Evolutionary conservation across 2,113 vertebrate species (phyloP).

Genomic region (Mormyrus iriodes): DNA sequence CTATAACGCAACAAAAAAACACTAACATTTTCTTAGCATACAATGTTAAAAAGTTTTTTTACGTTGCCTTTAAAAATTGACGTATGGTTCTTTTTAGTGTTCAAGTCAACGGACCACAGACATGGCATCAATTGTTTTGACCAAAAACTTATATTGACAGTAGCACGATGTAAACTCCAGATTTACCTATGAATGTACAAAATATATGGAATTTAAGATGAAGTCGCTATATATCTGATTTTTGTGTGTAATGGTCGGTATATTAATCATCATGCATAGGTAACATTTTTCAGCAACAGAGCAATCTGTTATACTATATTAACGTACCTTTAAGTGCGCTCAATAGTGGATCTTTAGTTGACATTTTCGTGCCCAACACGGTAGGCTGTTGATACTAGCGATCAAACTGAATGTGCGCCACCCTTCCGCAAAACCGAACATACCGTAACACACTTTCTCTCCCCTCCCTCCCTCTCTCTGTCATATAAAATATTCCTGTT

Average conservation of each 20-base stretch:
- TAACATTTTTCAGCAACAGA: neutral
- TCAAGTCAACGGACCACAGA: neutral
- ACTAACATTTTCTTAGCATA: neutral
- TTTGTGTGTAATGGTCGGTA: neutral
- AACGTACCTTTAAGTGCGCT: conserved; percentile 64
- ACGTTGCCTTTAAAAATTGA: neutral
- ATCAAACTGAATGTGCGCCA: conserved; percentile 10
- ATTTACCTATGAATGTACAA: neutral
- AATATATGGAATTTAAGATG: neutral
- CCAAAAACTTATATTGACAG: neutral
- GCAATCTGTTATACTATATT: neutral
- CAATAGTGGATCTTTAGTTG: conserved; percentile 70
- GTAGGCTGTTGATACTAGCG: neutral
- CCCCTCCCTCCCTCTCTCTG: neutral
- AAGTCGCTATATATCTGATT: neutral
- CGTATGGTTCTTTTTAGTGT: neutral
- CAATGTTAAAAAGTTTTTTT: neutral
- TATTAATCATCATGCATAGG: neutral
- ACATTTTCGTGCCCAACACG: conserved; percentile 48
- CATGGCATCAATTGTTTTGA: neutral
- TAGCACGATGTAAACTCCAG: neutral
- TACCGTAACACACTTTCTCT: conserved; percentile 31
- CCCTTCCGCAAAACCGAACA: conserved; percentile 28
- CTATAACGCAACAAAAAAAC: neutral
- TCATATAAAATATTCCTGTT: neutral